These are phyloP conservation scores for Chrysaora quinquecirrha DNA, from an alignment of 30 jellyfish, hydroid and myxozoan species.

Conservation along the genomic window DNA sequence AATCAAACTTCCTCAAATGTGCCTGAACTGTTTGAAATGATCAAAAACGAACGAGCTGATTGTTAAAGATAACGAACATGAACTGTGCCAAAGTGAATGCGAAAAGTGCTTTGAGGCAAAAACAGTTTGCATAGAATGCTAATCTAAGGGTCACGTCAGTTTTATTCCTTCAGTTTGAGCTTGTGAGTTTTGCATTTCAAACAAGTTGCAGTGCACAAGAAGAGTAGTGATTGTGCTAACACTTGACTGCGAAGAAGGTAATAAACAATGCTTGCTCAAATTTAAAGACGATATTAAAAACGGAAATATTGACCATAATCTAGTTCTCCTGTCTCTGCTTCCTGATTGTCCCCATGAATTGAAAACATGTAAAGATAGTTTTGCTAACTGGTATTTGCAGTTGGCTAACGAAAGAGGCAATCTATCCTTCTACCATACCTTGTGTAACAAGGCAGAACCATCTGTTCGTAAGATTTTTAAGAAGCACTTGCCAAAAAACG, in stretches of 20 bases:
- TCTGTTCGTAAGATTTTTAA: no score
- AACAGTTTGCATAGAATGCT: not conserved
- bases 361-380: not conserved
- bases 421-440: not conserved
- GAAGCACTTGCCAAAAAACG: not conserved
- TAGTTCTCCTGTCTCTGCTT: not conserved
- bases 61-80: not conserved
- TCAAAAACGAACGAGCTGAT: not conserved
- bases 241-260: not conserved
- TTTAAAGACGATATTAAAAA: not conserved
- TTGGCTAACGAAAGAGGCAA: not conserved
- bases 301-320: not conserved
- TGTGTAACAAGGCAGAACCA: not conserved
- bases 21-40: not conserved
- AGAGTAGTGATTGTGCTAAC: not conserved
- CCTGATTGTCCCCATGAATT: not conserved
- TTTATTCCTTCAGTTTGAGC: not conserved
- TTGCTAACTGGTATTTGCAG: slow-evolving; percentile 10
- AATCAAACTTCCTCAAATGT: not conserved
- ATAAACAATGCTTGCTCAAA: not conserved
- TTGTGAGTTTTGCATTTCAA: not conserved
- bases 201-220: not conserved
- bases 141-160: not conserved
- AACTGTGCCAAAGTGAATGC: not conserved
- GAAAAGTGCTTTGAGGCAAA: not conserved